Evolutionary conservation across 2,888 invertebrate species (phyloP).

Genomic region (Lasioglossum pauxillum): DNA sequence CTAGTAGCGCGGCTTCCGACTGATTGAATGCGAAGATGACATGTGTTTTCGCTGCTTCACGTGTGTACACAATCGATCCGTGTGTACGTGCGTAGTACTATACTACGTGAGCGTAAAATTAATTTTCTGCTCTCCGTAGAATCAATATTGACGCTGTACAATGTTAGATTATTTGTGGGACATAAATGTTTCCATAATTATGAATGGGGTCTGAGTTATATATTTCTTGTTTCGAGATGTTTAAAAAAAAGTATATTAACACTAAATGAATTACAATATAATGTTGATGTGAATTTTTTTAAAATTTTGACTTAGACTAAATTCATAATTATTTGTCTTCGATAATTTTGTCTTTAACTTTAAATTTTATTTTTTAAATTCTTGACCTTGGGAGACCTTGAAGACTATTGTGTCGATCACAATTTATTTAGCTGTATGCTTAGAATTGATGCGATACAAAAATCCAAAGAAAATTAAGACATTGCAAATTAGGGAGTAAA

Average conservation of each 20-base stretch:
- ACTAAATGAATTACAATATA: too few relatives aligned
- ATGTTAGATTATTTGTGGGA: neutral
- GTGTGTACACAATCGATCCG: neutral
- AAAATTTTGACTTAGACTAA: too few relatives aligned
- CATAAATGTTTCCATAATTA: neutral
- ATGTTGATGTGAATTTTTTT: too few relatives aligned
- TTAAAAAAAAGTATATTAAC: too few relatives aligned
- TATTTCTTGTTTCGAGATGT: too few relatives aligned
- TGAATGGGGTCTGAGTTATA: too few relatives aligned
- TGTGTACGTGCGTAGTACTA: neutral
- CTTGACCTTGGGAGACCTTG: neutral
- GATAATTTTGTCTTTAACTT: neutral
- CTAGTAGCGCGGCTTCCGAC: neutral
- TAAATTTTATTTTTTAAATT: neutral
- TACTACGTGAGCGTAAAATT: neutral
- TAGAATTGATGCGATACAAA: too few relatives aligned
- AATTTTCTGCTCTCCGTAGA: neutral
- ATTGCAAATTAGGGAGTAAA: too few relatives aligned
- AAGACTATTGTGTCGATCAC: too few relatives aligned
- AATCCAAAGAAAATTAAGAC: too few relatives aligned
- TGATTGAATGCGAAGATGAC: slow-evolving; percentile 3
- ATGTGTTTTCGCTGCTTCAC: neutral
- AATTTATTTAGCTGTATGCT: too few relatives aligned
- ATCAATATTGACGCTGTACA: neutral
- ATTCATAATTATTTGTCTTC: neutral